Evolutionary conservation across 1,140 invertebrate species (phyloP).

Genomic region (Drosophila ironensis): DNA sequence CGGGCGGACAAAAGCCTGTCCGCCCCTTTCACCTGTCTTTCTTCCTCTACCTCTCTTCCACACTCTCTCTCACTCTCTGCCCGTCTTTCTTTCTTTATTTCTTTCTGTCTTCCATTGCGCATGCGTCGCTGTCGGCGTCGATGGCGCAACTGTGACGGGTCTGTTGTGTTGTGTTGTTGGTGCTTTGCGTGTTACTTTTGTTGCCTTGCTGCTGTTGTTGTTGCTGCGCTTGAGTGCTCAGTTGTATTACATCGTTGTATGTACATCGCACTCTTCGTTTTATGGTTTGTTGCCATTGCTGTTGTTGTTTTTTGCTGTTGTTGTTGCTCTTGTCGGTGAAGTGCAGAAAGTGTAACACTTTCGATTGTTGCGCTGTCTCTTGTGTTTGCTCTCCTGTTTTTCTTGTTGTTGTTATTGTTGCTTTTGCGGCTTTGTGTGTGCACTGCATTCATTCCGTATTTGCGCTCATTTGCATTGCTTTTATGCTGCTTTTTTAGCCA

Average conservation of each 20-base stretch:
- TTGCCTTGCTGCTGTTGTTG: constrained; percentile 4
- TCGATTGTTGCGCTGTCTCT: constrained; percentile 71
- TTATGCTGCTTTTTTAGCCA: constrained; percentile 28
- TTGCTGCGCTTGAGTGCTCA: constrained; percentile 28
- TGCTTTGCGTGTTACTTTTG: constrained; percentile 28
- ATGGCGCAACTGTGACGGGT: constrained; percentile 73
- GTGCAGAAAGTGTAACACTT: constrained; percentile 80
- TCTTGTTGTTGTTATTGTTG: constrained; percentile 42
- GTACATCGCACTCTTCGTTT: constrained; percentile 64
- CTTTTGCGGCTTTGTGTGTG: constrained; percentile 36
- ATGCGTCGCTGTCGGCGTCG: constrained; percentile 37
- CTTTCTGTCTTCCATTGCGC: constrained; percentile 33
- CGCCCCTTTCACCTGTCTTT: constrained; percentile 67
- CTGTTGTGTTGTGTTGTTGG: constrained; percentile 18
- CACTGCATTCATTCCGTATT: constrained; percentile 78
- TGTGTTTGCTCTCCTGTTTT: constrained; percentile 29
- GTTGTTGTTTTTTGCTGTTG: constrained; percentile 40
- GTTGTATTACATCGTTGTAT: constrained; percentile 64
- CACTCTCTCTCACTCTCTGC: constrained; percentile 25
- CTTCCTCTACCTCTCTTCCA: constrained; percentile 23
- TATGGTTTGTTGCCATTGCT: constrained; percentile 61
- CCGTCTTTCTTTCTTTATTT: constrained; percentile 18
- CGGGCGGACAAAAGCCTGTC: constrained; percentile 6
- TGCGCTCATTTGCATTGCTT: constrained; percentile 75
- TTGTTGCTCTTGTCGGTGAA: constrained; percentile 60